A percentile compares a stretch with the other conserved stretches of the same genome.
Evolutionary conservation across 2,888 invertebrate genomes (phyloP).

Genomic region (Lepidocyrtinus sp.): DNA sequence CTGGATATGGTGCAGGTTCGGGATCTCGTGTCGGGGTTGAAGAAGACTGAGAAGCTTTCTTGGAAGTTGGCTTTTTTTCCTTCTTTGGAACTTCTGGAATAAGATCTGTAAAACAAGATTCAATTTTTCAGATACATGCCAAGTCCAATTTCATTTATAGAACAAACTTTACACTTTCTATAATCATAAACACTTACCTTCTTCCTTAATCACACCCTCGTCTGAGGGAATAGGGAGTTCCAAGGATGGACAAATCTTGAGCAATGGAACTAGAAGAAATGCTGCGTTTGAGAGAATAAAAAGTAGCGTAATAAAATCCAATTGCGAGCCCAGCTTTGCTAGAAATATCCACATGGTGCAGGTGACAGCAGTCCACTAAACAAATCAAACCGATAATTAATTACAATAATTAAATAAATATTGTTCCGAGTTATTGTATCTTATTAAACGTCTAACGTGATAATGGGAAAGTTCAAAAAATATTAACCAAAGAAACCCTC

Average conservation of each 20-base stretch:
- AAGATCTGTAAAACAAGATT: conserved; percentile 20
- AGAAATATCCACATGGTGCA: conserved; percentile 60
- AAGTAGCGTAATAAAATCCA: conserved; percentile 62
- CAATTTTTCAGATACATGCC: no score
- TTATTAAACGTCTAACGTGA: no score
- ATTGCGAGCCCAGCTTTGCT: conserved; percentile 62
- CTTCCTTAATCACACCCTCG: conserved; percentile 47
- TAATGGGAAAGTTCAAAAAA: no score
- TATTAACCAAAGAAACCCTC: no score
- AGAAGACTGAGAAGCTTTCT: conserved; percentile 22
- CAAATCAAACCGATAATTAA: conserved; percentile 31
- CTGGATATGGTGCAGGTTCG: conserved; percentile 32
- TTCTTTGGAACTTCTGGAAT: conserved; percentile 49
- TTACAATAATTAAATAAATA: conserved; percentile 13
- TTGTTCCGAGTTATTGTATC: no score
- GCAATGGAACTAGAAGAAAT: conserved; percentile 62
- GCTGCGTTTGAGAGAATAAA: conserved; percentile 64
- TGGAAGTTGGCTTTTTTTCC: conserved; percentile 7
- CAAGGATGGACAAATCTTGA: conserved; percentile 53
- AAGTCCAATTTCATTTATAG: neutral
- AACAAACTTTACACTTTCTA: no score
- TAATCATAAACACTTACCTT: conserved; percentile 26
- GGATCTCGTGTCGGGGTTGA: conserved; percentile 16
- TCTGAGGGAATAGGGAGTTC: conserved; percentile 35
- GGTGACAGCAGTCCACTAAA: conserved; percentile 62